Conservation (phyloP, 1,140 invertebrate species). For the Notospermus geniculatus region DNA sequence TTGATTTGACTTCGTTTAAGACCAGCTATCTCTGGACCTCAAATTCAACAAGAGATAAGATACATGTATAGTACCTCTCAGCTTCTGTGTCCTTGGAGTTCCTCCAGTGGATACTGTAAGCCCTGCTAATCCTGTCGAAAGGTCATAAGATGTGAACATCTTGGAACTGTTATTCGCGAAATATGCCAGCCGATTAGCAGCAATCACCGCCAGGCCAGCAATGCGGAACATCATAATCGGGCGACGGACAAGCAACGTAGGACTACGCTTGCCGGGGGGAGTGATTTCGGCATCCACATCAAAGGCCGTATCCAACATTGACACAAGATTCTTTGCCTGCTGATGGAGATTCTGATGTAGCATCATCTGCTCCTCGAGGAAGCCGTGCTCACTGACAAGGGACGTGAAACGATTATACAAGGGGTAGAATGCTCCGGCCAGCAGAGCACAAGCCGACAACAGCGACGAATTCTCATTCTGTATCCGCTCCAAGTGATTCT, state of each 20-base stretch:
- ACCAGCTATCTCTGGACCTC: too few species aligned
- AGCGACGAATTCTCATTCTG: slow-evolving; percentile 36
- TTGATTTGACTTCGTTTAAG: too few species aligned
- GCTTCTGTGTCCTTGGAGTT: too few species aligned
- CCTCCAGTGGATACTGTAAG: too few species aligned
- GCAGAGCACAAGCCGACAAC: slow-evolving; percentile 38
- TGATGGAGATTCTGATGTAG: slow-evolving; percentile 41
- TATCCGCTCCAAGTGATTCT: slow-evolving; percentile 28
- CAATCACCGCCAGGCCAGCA: slow-evolving; percentile 43
- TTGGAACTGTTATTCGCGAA: slow-evolving; percentile 26
- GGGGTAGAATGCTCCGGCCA: slow-evolving; percentile 49
- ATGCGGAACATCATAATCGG: slow-evolving; percentile 41
- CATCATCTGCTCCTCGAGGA: slow-evolving; percentile 41
- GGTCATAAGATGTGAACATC: slow-evolving; percentile 44
- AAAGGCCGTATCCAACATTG: slow-evolving; percentile 37
- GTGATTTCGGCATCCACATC: slow-evolving; percentile 21
- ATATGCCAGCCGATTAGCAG: slow-evolving; percentile 40
- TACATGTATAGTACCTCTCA: too few species aligned
- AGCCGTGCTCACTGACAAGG: slow-evolving; percentile 35
- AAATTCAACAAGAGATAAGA: too few species aligned
- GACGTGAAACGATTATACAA: slow-evolving; percentile 34
- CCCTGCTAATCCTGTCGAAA: slow-evolving; percentile 20
- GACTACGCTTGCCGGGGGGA: slow-evolving; percentile 14
- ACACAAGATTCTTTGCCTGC: slow-evolving; percentile 36
- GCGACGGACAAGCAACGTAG: slow-evolving; percentile 23